Conservation (phyloP, 2,888 invertebrate genomes). For the Apamea monoglypha region DNA sequence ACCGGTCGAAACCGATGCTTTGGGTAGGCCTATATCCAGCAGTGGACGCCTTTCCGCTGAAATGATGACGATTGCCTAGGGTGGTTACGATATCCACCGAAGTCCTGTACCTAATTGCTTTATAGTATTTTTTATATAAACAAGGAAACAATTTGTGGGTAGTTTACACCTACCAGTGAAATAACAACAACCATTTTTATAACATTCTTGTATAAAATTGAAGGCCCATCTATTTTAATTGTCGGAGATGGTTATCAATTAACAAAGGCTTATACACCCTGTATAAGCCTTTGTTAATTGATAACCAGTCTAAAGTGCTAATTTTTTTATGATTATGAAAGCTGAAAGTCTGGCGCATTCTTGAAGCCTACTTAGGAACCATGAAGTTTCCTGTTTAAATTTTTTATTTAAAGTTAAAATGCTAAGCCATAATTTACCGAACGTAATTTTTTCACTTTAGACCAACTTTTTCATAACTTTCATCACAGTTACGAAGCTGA, state of each 20-base stretch:
- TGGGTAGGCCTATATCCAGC: neutral
- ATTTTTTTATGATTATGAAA: too few relatives aligned
- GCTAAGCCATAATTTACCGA: too few relatives aligned
- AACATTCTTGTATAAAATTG: slow-evolving; percentile 62
- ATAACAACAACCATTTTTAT: slow-evolving; percentile 48
- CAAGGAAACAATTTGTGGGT: slow-evolving; percentile 49
- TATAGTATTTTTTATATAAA: slow-evolving; percentile 8
- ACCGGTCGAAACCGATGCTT: neutral
- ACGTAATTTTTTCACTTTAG: too few relatives aligned
- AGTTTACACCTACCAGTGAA: slow-evolving; percentile 21
- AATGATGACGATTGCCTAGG: neutral
- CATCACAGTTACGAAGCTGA: too few relatives aligned
- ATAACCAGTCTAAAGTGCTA: too few relatives aligned
- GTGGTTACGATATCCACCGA: neutral
- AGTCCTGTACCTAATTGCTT: neutral
- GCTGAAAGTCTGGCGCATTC: too few relatives aligned
- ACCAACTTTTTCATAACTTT: too few relatives aligned
- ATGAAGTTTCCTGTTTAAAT: too few relatives aligned
- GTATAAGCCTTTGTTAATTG: too few relatives aligned
- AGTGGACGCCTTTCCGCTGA: neutral
- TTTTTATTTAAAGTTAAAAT: too few relatives aligned
- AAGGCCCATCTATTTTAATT: slow-evolving; percentile 59
- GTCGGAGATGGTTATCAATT: slow-evolving; percentile 53
- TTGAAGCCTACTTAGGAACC: too few relatives aligned
- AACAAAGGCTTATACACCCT: slow-evolving; percentile 56